Conservation (phyloP, 2,888 invertebrate species). For the Pristionchus mayeri region DNA sequence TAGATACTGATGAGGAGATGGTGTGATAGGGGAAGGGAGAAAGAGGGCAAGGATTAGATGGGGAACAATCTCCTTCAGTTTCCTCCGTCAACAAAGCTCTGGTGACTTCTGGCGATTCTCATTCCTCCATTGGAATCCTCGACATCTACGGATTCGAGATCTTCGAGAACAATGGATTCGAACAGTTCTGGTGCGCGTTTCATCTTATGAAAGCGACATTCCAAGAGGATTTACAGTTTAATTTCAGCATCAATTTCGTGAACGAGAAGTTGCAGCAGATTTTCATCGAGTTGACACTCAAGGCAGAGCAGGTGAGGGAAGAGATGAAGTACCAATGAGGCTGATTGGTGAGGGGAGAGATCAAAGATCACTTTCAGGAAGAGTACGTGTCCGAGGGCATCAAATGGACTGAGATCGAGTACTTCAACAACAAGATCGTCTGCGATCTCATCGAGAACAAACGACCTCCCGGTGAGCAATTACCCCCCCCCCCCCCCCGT, state of each 20-base stretch:
- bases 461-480: constrained; percentile 80
- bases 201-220: not conserved
- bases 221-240: not conserved
- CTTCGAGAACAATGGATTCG: constrained; percentile 84
- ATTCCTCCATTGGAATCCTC: constrained; percentile 81
- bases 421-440: constrained; percentile 84
- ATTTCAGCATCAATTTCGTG: constrained; percentile 83
- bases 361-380: constrained; percentile 78
- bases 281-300: constrained; percentile 84
- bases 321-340: not conserved
- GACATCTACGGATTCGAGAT: constrained; percentile 86
- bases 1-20: too few relatives aligned
- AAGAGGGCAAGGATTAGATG: too few relatives aligned
- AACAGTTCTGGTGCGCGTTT: constrained; percentile 80
- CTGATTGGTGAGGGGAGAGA: not conserved
- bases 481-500: too few relatives aligned
- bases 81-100: constrained; percentile 81
- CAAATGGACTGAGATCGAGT: constrained; percentile 83
- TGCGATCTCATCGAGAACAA: constrained; percentile 83
- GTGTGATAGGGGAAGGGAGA: too few relatives aligned
- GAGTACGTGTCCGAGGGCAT: constrained; percentile 84
- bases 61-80: not conserved
- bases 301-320: constrained; percentile 79
- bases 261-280: constrained; percentile 85
- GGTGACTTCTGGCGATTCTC: constrained; percentile 74